phyloP scores from a whole-genome alignment of 2,888 invertebrate genomes.

The Campoletis raptor region DNA sequence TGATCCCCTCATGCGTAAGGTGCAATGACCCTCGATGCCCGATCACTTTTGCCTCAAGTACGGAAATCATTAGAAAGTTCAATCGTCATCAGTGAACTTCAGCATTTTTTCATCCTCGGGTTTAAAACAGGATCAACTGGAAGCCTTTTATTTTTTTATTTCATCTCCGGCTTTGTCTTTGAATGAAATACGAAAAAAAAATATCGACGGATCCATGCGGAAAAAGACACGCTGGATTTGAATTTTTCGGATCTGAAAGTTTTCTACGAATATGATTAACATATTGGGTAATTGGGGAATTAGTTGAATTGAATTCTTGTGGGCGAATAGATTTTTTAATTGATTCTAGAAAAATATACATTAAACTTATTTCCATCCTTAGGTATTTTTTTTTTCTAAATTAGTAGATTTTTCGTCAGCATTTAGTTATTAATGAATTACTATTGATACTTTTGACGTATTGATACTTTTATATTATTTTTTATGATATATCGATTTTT shows the following conservation, averaged over 20 bases:
- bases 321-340: background rate
- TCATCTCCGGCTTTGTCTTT: background rate
- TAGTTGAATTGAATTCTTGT: too few species aligned
- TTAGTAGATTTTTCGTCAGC: background rate
- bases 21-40: constrained; percentile 18
- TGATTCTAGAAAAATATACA: background rate
- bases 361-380: background rate
- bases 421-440: background rate
- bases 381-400: background rate
- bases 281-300: too few species aligned
- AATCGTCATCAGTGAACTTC: constrained; percentile 29
- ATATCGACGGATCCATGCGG: background rate
- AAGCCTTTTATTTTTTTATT: background rate
- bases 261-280: background rate
- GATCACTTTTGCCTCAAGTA: constrained; percentile 8
- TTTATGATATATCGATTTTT: background rate
- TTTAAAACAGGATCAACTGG: background rate
- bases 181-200: background rate
- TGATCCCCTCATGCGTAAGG: constrained; percentile 6
- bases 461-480: background rate
- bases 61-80: constrained; percentile 64
- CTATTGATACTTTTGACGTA: too few species aligned
- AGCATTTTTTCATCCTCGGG: background rate
- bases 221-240: background rate
- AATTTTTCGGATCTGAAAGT: background rate